phyloP scores from a whole-genome alignment of 1,140 invertebrate genomes.

The Phortica variegata region DNA sequence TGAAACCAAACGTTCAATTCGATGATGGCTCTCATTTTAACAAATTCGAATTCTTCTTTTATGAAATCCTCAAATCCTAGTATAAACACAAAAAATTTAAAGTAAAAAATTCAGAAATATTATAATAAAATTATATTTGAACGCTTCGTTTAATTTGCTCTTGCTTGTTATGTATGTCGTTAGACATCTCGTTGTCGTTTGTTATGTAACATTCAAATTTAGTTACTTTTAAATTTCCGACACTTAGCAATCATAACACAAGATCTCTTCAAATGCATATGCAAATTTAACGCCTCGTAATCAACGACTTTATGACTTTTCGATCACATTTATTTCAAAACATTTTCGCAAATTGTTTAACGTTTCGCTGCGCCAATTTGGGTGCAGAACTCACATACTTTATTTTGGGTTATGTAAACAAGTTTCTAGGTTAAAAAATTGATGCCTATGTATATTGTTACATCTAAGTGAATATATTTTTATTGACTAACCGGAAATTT shows the following conservation, averaged over 20 bases:
- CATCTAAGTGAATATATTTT: neutral
- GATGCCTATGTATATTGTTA: neutral
- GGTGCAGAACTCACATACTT: conserved; percentile 19
- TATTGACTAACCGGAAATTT: too few relatives aligned
- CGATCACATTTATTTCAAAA: conserved; percentile 14
- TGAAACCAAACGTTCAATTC: too few relatives aligned
- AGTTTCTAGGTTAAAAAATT: neutral
- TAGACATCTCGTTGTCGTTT: conserved; percentile 8
- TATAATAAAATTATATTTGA: too few relatives aligned
- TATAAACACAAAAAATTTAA: too few relatives aligned
- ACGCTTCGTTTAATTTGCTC: too few relatives aligned
- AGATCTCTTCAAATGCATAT: conserved; percentile 5
- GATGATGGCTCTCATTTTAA: too few relatives aligned
- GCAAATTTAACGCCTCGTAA: conserved; percentile 13
- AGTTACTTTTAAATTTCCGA: conserved; percentile 12
- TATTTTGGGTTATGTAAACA: conserved; percentile 18
- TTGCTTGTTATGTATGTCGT: neutral
- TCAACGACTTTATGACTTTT: conserved; percentile 10
- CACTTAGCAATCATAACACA: too few relatives aligned
- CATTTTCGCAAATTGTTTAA: conserved; percentile 27
- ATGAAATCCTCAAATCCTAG: too few relatives aligned
- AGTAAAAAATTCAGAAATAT: too few relatives aligned
- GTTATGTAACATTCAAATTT: conserved; percentile 33
- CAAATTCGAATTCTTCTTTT: too few relatives aligned
- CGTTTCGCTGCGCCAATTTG: neutral